Percentiles rank a stretch among this genome's conserved stretches.
Evolutionary conservation across 1,140 invertebrate species (phyloP).

Genomic region (Drosophila saltans): DNA sequence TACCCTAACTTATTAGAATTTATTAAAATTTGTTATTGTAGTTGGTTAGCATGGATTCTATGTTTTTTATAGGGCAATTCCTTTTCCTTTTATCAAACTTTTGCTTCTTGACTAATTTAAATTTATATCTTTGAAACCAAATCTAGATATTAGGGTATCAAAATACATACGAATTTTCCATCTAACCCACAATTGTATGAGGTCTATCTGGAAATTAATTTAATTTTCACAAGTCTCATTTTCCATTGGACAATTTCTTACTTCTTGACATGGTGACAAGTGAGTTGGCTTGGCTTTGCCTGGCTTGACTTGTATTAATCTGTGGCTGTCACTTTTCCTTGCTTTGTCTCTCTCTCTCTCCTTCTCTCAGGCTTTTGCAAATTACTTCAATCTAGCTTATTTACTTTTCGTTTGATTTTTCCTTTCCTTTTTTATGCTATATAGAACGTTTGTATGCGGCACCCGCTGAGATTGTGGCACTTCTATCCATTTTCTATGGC

Average conservation of each 20-base stretch:
- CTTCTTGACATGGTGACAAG: slow-evolving; percentile 12
- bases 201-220: background rate
- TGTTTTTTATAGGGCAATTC: no score
- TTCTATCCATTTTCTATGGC: slow-evolving; percentile 92
- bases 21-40: no score
- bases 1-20: no score
- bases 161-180: no score
- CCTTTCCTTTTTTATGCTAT: background rate
- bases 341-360: slow-evolving; percentile 13
- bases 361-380: slow-evolving; percentile 5
- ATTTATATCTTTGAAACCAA: no score
- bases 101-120: no score
- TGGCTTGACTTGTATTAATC: slow-evolving; percentile 24
- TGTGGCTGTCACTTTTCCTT: slow-evolving; percentile 31
- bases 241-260: slow-evolving; percentile 1
- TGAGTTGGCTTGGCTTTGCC: slow-evolving; percentile 2
- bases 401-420: slow-evolving; percentile 2
- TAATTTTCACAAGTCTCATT: slow-evolving; percentile 4
- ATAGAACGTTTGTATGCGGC: slow-evolving; percentile 87
- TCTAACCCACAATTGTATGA: background rate
- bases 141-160: no score
- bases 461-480: slow-evolving; percentile 88
- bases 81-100: no score
- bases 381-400: slow-evolving; percentile 15
- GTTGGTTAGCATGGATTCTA: no score